Base-by-base conservation (phyloP, 2,888 invertebrate genomes). In the Drosophila flavopinicola region DNA sequence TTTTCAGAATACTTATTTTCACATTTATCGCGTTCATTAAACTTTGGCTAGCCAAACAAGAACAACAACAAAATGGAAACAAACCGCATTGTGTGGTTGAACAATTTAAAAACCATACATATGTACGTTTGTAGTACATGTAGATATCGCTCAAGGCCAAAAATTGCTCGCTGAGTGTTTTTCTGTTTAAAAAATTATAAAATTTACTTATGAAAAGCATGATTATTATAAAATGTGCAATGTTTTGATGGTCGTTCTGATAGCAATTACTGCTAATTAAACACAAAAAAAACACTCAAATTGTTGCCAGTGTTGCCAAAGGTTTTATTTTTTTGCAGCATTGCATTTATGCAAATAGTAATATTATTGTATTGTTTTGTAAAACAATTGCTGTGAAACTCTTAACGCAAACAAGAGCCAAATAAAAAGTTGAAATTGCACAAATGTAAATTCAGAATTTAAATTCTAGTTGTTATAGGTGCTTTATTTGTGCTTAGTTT, bases 21-120 rank as follows among this genome's bases (percentile, higher is more conserved):
- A 30, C 17, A 39, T 51, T 38, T 39, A 42, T 30, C n/a, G 42
- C 78, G 75, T 66, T 75, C 59, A 39, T 75, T 78, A 64, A 75
- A 75, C 78, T 70, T 59, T 70, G 49, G 41, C 51, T 63, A 69
- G 61, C 33, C 39, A 17, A 20, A 9, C 27, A 23, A 29, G n/a
- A 29, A 13, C 33, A 33, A 57, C 27, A n/a, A 57, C 1, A 49
- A 39, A 27, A 47, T 29, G 37, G 38, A 58, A 9, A 44, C 6
- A 41, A 47, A 47, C 17, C 54, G 15, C 49, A 59, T 54, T 68
- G n/a, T n/a, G 57, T 32, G 37, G 44, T 33, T 56, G 10, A 65
- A 51, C 42, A 59, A 60, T 53, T 49, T 20, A 64, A 48, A 20
- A 37, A 42, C 20, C 11, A n/a, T 9, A 41, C 29, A 4, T 27